Evolutionary conservation across 37 sponge, comb jelly and placozoan genomes (phyloP).

Genomic region (Oopsacas minuta): DNA sequence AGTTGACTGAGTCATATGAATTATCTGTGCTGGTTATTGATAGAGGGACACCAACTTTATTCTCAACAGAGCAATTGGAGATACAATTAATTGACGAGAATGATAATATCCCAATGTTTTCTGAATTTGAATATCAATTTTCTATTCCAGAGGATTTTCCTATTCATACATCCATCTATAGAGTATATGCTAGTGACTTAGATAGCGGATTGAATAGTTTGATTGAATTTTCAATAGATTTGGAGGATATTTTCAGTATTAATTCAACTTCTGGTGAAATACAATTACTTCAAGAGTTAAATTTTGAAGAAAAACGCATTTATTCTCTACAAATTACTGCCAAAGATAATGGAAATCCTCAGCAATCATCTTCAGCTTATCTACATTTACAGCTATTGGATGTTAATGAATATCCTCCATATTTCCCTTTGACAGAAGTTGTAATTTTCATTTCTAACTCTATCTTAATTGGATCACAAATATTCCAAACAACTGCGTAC

Average conservation of each 20-base stretch:
- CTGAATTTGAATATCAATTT: not conserved
- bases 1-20: not conserved
- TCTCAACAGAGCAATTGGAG: not conserved
- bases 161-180: not conserved
- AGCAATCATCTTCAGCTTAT: not conserved
- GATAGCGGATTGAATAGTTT: not conserved
- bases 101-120: not conserved
- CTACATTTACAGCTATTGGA: not conserved
- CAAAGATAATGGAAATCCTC: not conserved
- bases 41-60: not conserved
- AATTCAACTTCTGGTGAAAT: not conserved
- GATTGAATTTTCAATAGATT: not conserved
- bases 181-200: not conserved
- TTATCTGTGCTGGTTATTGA: not conserved
- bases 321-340: not conserved
- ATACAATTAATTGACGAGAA: not conserved
- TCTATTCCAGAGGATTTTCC: not conserved
- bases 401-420: not conserved
- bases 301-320: not conserved
- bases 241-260: not conserved
- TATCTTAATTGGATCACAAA: not conserved
- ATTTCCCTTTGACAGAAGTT: not conserved
- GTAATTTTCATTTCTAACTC: not conserved
- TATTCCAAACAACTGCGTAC: not conserved
- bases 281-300: not conserved